Evolutionary conservation across 2,113 vertebrate species (phyloP).

Genomic region (Tilapia sparmanii): DNA sequence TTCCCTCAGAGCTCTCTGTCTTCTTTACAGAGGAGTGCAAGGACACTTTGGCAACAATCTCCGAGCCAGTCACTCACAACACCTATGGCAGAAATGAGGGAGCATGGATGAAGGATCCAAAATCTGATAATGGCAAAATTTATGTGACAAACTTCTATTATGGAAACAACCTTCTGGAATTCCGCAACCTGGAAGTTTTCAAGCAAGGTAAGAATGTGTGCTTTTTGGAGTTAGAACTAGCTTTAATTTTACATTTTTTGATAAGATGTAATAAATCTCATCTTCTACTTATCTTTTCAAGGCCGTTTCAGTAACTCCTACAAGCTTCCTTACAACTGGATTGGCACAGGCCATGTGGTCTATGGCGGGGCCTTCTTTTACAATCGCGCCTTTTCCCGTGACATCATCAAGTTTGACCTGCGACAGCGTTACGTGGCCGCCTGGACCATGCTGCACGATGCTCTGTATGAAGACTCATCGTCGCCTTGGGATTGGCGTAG

Average conservation of each 20-base stretch:
- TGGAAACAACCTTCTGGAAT: constrained; percentile 91
- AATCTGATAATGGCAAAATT: constrained; percentile 82
- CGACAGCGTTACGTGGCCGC: constrained; percentile 83
- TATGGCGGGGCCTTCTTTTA: constrained; percentile 91
- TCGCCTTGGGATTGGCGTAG: constrained; percentile 87
- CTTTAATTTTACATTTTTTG: neutral
- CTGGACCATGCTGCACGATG: constrained; percentile 92
- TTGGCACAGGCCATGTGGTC: constrained; percentile 90
- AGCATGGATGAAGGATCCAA: constrained; percentile 98
- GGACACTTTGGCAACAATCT: constrained; percentile 91
- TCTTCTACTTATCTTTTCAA: constrained; percentile 5
- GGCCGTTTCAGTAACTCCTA: constrained; percentile 94
- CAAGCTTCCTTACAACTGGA: constrained; percentile 97
- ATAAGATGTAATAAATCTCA: neutral
- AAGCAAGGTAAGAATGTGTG: constrained; percentile 78
- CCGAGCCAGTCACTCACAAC: constrained; percentile 89
- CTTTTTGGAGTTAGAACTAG: neutral
- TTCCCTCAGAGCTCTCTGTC: neutral
- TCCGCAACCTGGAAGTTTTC: constrained; percentile 90
- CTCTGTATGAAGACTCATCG: constrained; percentile 80
- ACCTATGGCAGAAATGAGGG: constrained; percentile 88
- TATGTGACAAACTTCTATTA: constrained; percentile 94
- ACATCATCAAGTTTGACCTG: constrained; percentile 95
- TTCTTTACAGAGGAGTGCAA: constrained; percentile 84
- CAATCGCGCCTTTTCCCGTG: constrained; percentile 92